phyloP scores from a whole-genome alignment of 2,888 invertebrate species.

The Apamea epomidion region DNA sequence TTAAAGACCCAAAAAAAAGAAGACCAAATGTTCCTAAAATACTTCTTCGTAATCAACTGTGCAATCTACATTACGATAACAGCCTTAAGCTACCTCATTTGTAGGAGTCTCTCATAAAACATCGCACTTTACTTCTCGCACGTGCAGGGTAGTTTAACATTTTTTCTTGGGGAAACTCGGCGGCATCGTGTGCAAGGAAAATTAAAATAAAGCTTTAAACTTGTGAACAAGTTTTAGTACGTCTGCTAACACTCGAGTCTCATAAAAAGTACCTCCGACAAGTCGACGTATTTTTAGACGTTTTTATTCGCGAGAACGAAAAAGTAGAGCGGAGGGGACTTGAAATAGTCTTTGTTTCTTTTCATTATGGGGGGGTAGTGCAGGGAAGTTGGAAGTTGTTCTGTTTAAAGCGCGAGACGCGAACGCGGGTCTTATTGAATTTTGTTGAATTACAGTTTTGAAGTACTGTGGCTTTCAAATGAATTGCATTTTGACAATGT shows the following conservation, averaged over 20 bases:
- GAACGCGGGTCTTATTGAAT: constrained; percentile 61
- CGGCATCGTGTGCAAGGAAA: constrained; percentile 79
- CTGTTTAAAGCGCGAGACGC: constrained; percentile 44
- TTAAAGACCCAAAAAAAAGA: constrained; percentile 17
- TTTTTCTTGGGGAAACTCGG: constrained; percentile 67
- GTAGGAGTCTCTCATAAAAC: constrained; percentile 74
- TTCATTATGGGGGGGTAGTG: constrained; percentile 70
- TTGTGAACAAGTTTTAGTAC: constrained; percentile 86
- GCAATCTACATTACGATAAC: constrained; percentile 65
- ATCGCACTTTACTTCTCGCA: constrained; percentile 81
- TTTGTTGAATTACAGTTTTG: constrained; percentile 52
- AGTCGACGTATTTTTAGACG: constrained; percentile 82
- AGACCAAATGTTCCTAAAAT: constrained; percentile 15
- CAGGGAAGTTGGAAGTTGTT: constrained; percentile 54
- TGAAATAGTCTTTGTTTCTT: constrained; percentile 75
- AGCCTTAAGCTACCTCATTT: constrained; percentile 69
- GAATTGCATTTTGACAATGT: constrained; percentile 30
- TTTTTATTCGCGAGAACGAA: constrained; percentile 77
- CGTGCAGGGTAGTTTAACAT: constrained; percentile 80
- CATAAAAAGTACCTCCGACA: constrained; percentile 83
- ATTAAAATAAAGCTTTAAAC: constrained; percentile 89
- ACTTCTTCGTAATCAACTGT: constrained; percentile 46
- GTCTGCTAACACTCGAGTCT: constrained; percentile 78
- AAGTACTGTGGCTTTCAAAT: constrained; percentile 54
- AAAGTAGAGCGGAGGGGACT: constrained; percentile 66